A percentile compares a stretch with the other conserved stretches of the same genome.
phyloP scores from a whole-genome alignment of 2,797 vertebrate genomes.

The Trematomus bernacchii region DNA sequence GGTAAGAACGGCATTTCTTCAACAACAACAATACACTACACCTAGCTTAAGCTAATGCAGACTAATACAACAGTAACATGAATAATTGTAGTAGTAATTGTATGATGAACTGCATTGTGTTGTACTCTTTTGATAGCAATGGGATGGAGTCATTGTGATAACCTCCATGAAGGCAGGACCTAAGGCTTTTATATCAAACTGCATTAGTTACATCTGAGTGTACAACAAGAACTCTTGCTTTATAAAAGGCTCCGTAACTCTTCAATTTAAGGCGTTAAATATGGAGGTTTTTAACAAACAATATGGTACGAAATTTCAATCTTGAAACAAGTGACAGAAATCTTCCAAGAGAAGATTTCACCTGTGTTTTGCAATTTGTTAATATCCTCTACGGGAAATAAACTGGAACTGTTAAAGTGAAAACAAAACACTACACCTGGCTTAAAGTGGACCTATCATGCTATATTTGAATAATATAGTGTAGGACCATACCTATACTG shows the following conservation, averaged over 20 bases:
- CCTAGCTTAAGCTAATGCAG: no score
- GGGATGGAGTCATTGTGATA: neutral
- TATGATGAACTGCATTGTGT: neutral
- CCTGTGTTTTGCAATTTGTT: neutral
- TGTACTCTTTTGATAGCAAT: neutral
- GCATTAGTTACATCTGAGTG: neutral
- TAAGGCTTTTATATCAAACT: slow-evolving; percentile 1
- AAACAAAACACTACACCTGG: neutral
- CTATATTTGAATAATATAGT: no score
- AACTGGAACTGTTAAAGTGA: slow-evolving; percentile 2
- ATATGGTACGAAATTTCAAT: slow-evolving; percentile 2
- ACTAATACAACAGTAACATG: neutral
- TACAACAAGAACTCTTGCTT: neutral
- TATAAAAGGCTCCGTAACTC: neutral
- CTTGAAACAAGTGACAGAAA: neutral
- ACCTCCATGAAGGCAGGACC: neutral
- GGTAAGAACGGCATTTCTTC: neutral
- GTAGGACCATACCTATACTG: no score
- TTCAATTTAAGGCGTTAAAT: neutral
- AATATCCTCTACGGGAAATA: neutral
- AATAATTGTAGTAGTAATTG: neutral
- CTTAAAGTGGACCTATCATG: no score
- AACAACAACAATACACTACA: neutral
- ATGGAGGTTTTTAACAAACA: slow-evolving; percentile 1
- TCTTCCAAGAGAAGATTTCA: neutral